phyloP scores from a whole-genome alignment of 2,113 vertebrate species.

The Scopus umbretta region DNA sequence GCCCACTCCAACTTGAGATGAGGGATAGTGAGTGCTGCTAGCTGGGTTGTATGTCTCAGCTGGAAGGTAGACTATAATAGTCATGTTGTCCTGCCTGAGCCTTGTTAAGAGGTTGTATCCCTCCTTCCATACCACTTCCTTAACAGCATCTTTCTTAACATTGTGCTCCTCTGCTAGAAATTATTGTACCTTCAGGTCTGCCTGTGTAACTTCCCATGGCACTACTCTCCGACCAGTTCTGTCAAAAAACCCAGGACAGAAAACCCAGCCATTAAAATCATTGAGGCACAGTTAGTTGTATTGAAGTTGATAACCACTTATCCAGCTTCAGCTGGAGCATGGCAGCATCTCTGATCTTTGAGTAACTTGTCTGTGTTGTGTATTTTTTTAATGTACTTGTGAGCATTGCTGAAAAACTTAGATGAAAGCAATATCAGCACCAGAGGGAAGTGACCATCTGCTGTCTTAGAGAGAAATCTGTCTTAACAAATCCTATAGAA shows the following conservation, averaged over 20 bases:
- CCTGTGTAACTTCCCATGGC: background rate
- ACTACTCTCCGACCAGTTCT: background rate
- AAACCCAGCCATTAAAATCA: background rate
- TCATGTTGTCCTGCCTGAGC: background rate
- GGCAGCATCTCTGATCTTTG: background rate
- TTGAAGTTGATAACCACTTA: background rate
- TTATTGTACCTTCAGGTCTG: background rate
- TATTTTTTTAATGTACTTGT: background rate
- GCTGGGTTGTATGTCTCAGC: background rate
- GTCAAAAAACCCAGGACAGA: background rate
- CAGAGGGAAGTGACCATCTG: conserved; percentile 13
- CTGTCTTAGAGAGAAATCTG: background rate
- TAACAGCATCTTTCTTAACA: background rate
- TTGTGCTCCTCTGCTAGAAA: background rate
- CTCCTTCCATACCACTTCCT: background rate
- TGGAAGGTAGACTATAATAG: background rate
- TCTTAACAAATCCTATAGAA: background rate
- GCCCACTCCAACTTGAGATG: background rate
- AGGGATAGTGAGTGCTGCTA: background rate
- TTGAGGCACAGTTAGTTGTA: background rate
- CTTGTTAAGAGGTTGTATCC: background rate
- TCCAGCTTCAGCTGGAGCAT: background rate
- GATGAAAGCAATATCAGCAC: background rate
- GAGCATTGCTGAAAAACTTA: conserved; percentile 19
- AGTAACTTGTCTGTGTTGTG: background rate